A percentile compares a stretch with the other conserved stretches of the same genome.
Evolutionary conservation across 2,888 invertebrate species (phyloP).

Genomic region (Drosophila helvetica): DNA sequence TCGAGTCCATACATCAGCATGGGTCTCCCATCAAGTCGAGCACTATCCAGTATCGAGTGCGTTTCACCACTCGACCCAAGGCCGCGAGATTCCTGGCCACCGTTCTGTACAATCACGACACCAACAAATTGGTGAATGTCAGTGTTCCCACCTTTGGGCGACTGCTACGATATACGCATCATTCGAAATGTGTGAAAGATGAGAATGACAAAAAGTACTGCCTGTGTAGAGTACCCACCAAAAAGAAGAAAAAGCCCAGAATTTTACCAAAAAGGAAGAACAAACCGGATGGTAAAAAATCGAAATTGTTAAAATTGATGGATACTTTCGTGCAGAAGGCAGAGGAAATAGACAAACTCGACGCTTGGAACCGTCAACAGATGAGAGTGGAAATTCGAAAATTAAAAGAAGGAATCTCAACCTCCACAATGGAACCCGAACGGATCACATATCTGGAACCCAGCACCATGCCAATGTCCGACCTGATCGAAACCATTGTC

Average conservation of each 20-base stretch:
- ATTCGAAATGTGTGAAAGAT: conserved; percentile 3
- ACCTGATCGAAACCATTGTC: background rate
- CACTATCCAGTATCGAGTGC: conserved; percentile 1
- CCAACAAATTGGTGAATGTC: background rate
- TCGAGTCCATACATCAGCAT: background rate
- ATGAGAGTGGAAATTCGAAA: background rate
- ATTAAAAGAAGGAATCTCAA: background rate
- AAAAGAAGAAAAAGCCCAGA: background rate
- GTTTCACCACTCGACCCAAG: conserved; percentile 1
- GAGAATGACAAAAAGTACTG: conserved; percentile 6
- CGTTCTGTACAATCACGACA: conserved; percentile 5
- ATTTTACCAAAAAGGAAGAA: background rate
- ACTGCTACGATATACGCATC: background rate
- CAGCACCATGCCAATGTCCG: background rate
- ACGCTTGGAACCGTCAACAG: background rate
- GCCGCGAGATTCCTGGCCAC: conserved; percentile 13
- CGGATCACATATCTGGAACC: background rate
- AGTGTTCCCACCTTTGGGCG: conserved; percentile 8
- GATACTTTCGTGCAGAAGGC: background rate
- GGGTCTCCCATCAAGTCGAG: background rate
- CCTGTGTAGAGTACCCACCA: background rate
- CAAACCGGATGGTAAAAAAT: background rate
- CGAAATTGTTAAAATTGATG: background rate
- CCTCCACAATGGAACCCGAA: background rate
- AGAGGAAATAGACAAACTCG: background rate